Base-by-base conservation (phyloP, 1,140 invertebrate species). In the Panonychus citri region DNA sequence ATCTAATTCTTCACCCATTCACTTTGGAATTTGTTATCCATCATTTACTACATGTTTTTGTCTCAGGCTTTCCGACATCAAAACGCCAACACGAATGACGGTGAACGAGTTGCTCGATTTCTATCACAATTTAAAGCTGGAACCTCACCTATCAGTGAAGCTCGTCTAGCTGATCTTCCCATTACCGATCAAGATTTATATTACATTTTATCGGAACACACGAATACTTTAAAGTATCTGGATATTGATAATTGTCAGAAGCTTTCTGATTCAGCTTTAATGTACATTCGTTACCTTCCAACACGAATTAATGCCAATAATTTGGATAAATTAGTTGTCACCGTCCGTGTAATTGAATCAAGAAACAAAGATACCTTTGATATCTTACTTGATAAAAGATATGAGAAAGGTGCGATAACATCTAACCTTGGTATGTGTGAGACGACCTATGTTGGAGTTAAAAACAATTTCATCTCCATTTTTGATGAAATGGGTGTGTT, bases 111-210 rank as follows among this genome's bases (percentile, higher is more conserved):
- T 50, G 27, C 2, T 4, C 2, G 28, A 34, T 58, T 58, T 46
- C 34, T 58, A 24, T 34, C 26, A 7, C 53, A 54, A 54, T 58
- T 58, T 49, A 42, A 28, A 24, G n/a, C 39, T n/a, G 21, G 19
- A 19, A 46, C 34, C 27, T 25, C 37, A 49, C 57, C 25, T 19
- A 24, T 58, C 1, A 48, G n/a, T 46, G 17, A 15, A 10, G 53
- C 40, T 7, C 3, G 25, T 15, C 49, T 58, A 7, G 28, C 57
- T 37, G 40, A 55, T 40, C n/a, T 58, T 19, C 52, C 57, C n/a
- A 55, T 58, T 10, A 58, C 57, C 17, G 53, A 54, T 50, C 30
- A 55, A 50, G 21, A 21, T 30, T 49, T 58, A 30, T n/a, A 24
- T 15, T 8, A 42, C 15, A 46, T 58, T 39, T 25, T 58, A 12